Conservation (phyloP, 1,140 invertebrate genomes). For the Hirudo medicinalis region DNA sequence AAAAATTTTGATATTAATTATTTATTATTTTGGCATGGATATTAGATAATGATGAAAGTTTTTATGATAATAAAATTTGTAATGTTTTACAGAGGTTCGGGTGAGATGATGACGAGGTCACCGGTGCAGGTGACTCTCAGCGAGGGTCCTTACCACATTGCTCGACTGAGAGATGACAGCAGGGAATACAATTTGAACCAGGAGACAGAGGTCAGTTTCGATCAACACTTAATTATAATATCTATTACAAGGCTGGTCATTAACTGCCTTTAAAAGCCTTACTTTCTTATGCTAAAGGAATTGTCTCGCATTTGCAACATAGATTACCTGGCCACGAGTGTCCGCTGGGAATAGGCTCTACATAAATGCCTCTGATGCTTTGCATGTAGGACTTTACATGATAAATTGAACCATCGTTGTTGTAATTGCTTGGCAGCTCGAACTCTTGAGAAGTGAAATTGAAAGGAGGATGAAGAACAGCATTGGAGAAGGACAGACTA, state of each 20-base stretch:
- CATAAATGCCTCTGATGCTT: too few species aligned
- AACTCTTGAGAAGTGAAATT: slow-evolving; percentile 63
- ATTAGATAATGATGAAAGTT: too few species aligned
- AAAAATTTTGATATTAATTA: too few species aligned
- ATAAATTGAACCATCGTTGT: not conserved
- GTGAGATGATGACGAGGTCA: slow-evolving; percentile 73
- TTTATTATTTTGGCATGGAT: too few species aligned
- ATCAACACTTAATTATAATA: not conserved
- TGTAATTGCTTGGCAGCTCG: slow-evolving; percentile 43
- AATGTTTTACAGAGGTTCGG: slow-evolving; percentile 48
- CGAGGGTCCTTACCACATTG: slow-evolving; percentile 96
- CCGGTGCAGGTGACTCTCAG: slow-evolving; percentile 89
- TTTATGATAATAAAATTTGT: too few species aligned
- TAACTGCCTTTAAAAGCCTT: too few species aligned
- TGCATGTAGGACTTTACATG: too few species aligned
- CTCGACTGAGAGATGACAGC: slow-evolving; percentile 63
- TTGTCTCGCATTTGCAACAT: too few species aligned
- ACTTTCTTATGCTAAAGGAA: too few species aligned
- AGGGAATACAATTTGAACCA: slow-evolving; percentile 93
- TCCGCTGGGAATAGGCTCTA: too few species aligned
- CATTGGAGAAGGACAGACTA: slow-evolving; percentile 73
- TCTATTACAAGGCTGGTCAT: not conserved
- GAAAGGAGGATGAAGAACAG: slow-evolving; percentile 73
- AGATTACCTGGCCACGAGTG: too few species aligned
- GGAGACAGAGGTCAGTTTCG: slow-evolving; percentile 57